Evolutionary conservation across 1,140 invertebrate species (phyloP).

Genomic region (Dreissena rostriformis): DNA sequence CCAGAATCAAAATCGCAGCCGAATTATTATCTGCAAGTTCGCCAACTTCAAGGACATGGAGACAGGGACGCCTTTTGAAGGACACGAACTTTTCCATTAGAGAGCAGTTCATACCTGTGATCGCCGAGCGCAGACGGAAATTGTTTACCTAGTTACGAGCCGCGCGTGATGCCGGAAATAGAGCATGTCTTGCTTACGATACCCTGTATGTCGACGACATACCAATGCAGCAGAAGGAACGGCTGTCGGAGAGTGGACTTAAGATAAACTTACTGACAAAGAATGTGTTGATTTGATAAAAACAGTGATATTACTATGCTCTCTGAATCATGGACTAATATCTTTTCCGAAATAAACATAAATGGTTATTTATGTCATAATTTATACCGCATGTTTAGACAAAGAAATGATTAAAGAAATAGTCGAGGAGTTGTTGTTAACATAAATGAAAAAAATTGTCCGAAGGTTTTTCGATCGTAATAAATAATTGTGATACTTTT

Average conservation of each 20-base stretch:
- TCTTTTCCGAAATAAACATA: no score
- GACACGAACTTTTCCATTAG: not conserved
- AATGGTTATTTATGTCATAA: no score
- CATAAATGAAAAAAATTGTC: no score
- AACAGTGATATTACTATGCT: no score
- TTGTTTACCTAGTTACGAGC: not conserved
- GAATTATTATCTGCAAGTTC: not conserved
- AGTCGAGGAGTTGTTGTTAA: no score
- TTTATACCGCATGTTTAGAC: no score
- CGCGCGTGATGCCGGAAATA: not conserved
- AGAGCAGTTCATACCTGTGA: not conserved
- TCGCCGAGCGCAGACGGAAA: not conserved
- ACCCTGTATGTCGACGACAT: not conserved
- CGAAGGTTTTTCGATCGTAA: no score
- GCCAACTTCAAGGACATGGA: not conserved
- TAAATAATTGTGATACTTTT: no score
- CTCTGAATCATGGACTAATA: no score
- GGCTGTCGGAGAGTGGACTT: conserved; percentile 5
- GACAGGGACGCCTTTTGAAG: no score
- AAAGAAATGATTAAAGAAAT: no score
- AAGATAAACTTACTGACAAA: not conserved
- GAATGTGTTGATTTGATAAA: no score
- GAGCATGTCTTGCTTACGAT: not conserved
- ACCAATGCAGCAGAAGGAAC: not conserved
- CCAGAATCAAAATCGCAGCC: not conserved